These are phyloP conservation scores for Drosophila colorata DNA, from an alignment of 2,888 invertebrate genomes.

Conservation along the genomic window DNA sequence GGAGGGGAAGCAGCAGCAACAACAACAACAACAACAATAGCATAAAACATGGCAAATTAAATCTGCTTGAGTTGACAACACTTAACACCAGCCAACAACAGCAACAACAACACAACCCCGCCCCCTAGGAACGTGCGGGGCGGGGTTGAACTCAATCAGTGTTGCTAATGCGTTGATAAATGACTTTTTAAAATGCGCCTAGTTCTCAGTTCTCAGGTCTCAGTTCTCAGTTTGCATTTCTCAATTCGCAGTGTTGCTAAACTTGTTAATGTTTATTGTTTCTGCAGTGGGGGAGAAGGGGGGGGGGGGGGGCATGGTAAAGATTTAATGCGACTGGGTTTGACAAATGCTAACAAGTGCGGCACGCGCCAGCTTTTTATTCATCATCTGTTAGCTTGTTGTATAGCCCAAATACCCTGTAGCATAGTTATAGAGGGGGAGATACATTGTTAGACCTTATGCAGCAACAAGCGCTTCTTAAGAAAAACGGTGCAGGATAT, in stretches of 20 bases:
- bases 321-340: constrained; percentile 11
- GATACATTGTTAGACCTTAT: no score
- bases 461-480: no score
- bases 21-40: constrained; percentile 18
- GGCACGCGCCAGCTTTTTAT: constrained; percentile 30
- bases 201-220: constrained; percentile 26
- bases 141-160: constrained; percentile 68
- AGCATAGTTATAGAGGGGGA: neutral
- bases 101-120: neutral
- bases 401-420: constrained; percentile 6
- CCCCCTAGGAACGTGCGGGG: neutral
- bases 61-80: constrained; percentile 84
- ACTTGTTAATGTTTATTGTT: constrained; percentile 12
- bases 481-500: neutral
- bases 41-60: constrained; percentile 83
- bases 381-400: constrained; percentile 3
- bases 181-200: constrained; percentile 71
- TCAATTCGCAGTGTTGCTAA: constrained; percentile 2
- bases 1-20: no score
- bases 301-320: neutral
- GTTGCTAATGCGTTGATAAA: constrained; percentile 80
- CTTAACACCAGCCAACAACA: constrained; percentile 61
- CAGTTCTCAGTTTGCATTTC: neutral
- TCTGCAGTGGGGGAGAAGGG: neutral
- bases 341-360: constrained; percentile 66